Conservation (phyloP, 2,797 vertebrate species). For the Enteromius treurensis region DNA sequence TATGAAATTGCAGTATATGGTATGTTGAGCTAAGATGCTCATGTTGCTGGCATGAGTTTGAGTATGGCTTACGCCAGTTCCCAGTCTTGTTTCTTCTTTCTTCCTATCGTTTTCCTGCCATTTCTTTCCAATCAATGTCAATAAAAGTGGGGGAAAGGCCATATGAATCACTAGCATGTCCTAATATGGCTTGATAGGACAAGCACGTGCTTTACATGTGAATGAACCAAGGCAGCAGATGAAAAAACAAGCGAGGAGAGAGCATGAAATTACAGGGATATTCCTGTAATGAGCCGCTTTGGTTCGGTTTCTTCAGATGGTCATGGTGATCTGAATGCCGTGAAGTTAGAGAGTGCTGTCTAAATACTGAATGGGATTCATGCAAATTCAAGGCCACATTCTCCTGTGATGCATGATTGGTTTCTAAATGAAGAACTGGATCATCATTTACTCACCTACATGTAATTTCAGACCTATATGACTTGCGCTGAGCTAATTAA, state of each 20-base stretch:
- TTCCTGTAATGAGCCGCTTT: conserved; percentile 29
- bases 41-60: neutral
- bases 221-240: conserved; percentile 7
- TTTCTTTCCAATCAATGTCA: neutral
- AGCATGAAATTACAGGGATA: conserved; percentile 46
- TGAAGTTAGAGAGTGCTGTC: neutral
- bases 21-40: neutral
- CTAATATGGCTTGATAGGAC: neutral
- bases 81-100: neutral
- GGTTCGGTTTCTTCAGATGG: conserved; percentile 23
- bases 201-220: neutral
- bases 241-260: conserved; percentile 30
- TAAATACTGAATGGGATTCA: conserved; percentile 7
- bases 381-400: neutral
- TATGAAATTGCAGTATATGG: neutral
- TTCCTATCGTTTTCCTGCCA: neutral
- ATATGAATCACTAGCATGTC: neutral
- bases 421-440: neutral
- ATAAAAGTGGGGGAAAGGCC: neutral
- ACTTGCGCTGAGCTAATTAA: neutral
- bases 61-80: neutral
- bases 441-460: neutral
- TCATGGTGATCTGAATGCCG: conserved; percentile 16
- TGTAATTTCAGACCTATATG: neutral
- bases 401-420: conserved; percentile 1